Base-by-base conservation (phyloP, 2,797 vertebrate genomes). In the Urophycis tenuis region DNA sequence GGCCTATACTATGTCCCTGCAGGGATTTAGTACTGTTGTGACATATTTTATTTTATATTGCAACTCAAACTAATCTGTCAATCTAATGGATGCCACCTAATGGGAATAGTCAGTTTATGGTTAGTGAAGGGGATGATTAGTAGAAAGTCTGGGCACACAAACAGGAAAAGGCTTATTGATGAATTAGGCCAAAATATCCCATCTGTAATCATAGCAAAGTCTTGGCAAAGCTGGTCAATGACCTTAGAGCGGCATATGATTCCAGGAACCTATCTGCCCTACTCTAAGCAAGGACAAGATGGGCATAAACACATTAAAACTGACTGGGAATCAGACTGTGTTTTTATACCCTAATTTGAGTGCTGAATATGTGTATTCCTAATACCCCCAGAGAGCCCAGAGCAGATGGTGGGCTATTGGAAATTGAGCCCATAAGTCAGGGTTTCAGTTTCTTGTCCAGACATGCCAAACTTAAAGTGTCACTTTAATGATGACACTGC, bases 101-200 rank as follows among this genome's bases (percentile, higher is more conserved):
- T 67, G 25, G 60, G 60, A 67, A 29, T 29, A 29, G 60, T 67
- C 60, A 67, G 9, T n/a, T 67, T 67, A 67, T 29, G 2, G 60
- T 67, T 67, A 67, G 60, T 67, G 60, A 67, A 29, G 25, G 60
- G 60, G 60, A 29, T 25, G n/a, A 67, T 67, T 60, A 12, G 53
- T 60, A 22, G 53, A 60, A 11, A 70, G 31, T 70, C 67, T 70
- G 67, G 67, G 5, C 67, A 70, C 9, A 70, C 67, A 74, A 81
- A 84, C 79, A 80, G 78, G 36, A 29, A 67, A 76, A 75, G 75
- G 82, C 84, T 82, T 81, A 79, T 83, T 80, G 33, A 11, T 73
- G 45, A 87, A 82, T 31, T 84, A 80, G 84, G 84, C 64, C 81
- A 72, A 70, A 67, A 72, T 76, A n/a, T 67, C 11, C 60, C 60